A percentile compares a stretch with the other conserved stretches of the same genome.
Conservation (phyloP, 2,888 invertebrate species). For the Patella ulyssiponensis region DNA sequence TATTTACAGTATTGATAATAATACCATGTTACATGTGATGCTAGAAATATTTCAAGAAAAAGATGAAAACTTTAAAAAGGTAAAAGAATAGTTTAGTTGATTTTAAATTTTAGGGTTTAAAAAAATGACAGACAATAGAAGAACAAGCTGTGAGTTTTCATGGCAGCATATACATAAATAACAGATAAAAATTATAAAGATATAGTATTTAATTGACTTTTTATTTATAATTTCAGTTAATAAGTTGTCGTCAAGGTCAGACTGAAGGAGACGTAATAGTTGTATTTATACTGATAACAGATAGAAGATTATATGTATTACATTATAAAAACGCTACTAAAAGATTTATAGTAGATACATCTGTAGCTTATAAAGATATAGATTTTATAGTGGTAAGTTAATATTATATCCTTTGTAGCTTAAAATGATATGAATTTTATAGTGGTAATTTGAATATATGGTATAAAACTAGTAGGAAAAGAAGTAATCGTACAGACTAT, state of each 20-base stretch:
- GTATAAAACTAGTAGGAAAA: no score
- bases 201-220: background rate
- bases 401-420: slow-evolving; percentile 44
- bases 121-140: no score
- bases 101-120: no score
- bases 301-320: slow-evolving; percentile 65
- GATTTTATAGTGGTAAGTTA: slow-evolving; percentile 69
- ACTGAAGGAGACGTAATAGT: slow-evolving; percentile 63
- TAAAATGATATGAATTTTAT: slow-evolving; percentile 68
- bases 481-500: no score
- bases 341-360: slow-evolving; percentile 57
- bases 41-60: slow-evolving; percentile 67
- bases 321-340: slow-evolving; percentile 50
- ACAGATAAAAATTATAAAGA: no score
- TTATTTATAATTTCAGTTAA: slow-evolving; percentile 60
- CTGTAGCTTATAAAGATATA: slow-evolving; percentile 60
- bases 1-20: slow-evolving; percentile 66
- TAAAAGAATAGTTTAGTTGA: slow-evolving; percentile 33
- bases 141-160: no score
- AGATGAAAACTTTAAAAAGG: slow-evolving; percentile 70
- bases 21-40: slow-evolving; percentile 67
- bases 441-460: slow-evolving; percentile 55
- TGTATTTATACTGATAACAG: slow-evolving; percentile 64
- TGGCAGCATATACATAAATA: no score
- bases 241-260: slow-evolving; percentile 62